Evolutionary conservation across 2,888 invertebrate species (phyloP), one percentile per base, ranked within the genome.

Genomic region (Dryobotodes eremita): DNA sequence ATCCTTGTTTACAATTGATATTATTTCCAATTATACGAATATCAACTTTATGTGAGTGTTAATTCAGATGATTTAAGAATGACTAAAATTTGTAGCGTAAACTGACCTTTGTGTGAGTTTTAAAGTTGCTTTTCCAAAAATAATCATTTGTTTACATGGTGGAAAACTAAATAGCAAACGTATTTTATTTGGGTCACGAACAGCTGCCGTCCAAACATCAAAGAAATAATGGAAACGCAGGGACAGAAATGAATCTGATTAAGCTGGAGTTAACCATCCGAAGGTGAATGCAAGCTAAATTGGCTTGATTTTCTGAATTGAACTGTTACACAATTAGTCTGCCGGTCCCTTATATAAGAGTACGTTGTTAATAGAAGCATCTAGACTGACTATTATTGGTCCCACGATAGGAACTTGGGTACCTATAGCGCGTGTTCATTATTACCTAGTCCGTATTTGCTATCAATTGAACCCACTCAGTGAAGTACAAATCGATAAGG

Each of bases 401-500:
- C 42, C 36, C 1, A 20, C 20, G 61, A 15, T 48, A 36, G 20
- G 23, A 31, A 36, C 2, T 11, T 46, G 46, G 15, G 48, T 50
- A 50, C 11, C 11, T 17, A 61, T 70, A 55, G 26, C 85, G 61
- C 76, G 74, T 83, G 70, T 65, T 31, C 36, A 20, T 62, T 76
- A 76, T 70, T 71, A 36, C 31, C 31, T 36, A 74, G 23, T 71
- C 20, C 10, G 66, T 62, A 75, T 76, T 77, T 65, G 59, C 69
- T 65, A 75, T 72, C 81, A 86, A 89, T 89, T 89, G 84, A 87
- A 81, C 64, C 75, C 78, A 86, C 82, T 89, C 70, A 80, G 42
- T 61, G 59, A 88, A 89, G 81, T 80, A 85, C 89, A 77, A 82
- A 89, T 86, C 82, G 79, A 81, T 88, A 84, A 80, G 75, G 75